Evolutionary conservation across 64 coral and sea anemone genomes (phyloP).

Genomic region (Actinia equina): DNA sequence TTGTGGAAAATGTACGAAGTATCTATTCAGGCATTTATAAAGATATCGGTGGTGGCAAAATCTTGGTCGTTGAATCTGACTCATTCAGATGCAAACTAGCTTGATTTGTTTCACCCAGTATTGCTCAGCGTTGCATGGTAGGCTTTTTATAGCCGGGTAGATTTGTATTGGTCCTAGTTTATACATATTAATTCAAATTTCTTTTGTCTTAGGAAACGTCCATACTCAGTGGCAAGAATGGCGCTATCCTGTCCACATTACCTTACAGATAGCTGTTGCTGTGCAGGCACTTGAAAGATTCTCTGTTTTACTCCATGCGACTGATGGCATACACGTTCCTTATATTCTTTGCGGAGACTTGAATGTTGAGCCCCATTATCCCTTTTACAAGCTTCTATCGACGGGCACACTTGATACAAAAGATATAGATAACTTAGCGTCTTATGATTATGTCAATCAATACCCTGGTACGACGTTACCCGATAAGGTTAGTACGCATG

Average conservation of each 20-base stretch:
- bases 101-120: too few species aligned
- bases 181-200: neutral
- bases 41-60: too few species aligned
- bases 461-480: neutral
- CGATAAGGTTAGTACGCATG: neutral
- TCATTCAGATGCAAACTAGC: too few species aligned
- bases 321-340: neutral
- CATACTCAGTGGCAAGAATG: neutral
- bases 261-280: neutral
- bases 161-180: too few species aligned
- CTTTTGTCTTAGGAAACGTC: neutral
- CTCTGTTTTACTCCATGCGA: neutral
- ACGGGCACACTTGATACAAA: constrained; percentile 27
- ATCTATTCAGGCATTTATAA: too few species aligned
- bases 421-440: neutral
- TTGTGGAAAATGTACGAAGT: too few species aligned
- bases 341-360: constrained; percentile 56
- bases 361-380: constrained; percentile 56
- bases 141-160: too few species aligned
- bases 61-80: too few species aligned
- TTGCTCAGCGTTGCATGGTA: too few species aligned
- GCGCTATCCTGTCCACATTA: neutral
- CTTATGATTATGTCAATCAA: constrained; percentile 4
- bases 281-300: constrained; percentile 12
- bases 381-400: constrained; percentile 52